Evolutionary conservation across 1,140 invertebrate species (phyloP), one percentile per base, ranked within the genome.

Genomic region (Diorhabda sublineata): DNA sequence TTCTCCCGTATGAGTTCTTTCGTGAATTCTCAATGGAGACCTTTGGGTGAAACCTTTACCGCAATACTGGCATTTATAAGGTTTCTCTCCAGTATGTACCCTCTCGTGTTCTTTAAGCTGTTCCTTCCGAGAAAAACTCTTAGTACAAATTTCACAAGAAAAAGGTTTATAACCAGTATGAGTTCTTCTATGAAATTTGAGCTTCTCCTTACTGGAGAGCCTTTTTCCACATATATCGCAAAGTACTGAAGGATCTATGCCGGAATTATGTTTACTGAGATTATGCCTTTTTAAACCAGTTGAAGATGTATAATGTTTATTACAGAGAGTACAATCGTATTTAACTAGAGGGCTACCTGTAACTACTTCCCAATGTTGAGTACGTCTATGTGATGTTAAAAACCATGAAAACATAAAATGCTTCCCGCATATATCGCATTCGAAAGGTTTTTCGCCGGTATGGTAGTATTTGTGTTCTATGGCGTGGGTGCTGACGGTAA

Each of bases 191-290:
- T 91, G 89, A 74, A 89, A 88, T 77, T 89, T 90, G 64, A 91
- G 82, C 67, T 90, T 88, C 62, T 90, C 88, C 2, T 86, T 84
- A 56, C 84, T 87, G 43, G 87, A 87, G 58, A 96, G 87, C 64
- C 89, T 87, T 82, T 96, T 94, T 8, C 88, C 88, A 80, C 93
- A 94, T 44, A 91, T 87, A 73, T 88, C 87, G 79, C 89, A 91
- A 0, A 87, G 59, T 6, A 85, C 85, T 52, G 71, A 75, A 3
- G 66, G 58, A 42, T 75, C 68, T 9, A 67, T 69, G 2, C 76
- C 78, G 4, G 72, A 69, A 43, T 75, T 77, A 61, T 81, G 79
- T 43, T 78, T 75, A 47, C 74, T 77, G 43, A 74, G 64, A 56
- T 79, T 78, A 64, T 81, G 79, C 4, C 79, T 61, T 58, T 77